Evolutionary conservation across 2,797 vertebrate genomes (phyloP).

Genomic region (Takifugu rubripes): DNA sequence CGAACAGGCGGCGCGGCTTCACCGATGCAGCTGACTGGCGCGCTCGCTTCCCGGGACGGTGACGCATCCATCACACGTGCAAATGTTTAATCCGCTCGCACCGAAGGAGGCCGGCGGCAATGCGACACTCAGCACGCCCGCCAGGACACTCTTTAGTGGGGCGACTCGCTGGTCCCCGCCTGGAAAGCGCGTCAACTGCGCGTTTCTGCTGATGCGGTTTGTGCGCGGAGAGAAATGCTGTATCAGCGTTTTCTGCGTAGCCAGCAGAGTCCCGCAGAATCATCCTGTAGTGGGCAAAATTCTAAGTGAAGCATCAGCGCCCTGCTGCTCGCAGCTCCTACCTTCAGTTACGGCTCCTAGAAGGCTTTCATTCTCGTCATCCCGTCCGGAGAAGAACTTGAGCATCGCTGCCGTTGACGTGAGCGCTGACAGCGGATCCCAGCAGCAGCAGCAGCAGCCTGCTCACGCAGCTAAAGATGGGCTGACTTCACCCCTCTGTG

Average conservation of each 20-base stretch:
- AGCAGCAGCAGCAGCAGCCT: conserved; percentile 26
- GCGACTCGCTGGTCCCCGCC: not conserved
- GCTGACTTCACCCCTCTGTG: conserved; percentile 45
- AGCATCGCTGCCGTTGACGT: conserved; percentile 65
- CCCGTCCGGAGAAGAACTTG: conserved; percentile 74
- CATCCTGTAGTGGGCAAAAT: not conserved
- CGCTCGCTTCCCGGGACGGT: conserved; percentile 52
- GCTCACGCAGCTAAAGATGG: conserved; percentile 41
- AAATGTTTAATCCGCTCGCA: conserved; percentile 48
- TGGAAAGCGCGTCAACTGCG: not conserved
- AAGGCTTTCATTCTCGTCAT: conserved; percentile 75
- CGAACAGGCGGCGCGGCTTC: conserved; percentile 1
- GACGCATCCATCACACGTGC: conserved; percentile 62
- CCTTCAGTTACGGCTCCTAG: conserved; percentile 68
- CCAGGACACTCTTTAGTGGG: conserved; percentile 8
- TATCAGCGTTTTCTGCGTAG: conserved; percentile 53
- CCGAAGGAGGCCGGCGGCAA: conserved; percentile 58
- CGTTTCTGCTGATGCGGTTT: conserved; percentile 35
- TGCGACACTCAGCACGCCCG: conserved; percentile 63
- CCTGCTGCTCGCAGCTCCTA: conserved; percentile 31
- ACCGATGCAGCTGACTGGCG: conserved; percentile 23
- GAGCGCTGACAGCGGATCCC: conserved; percentile 7
- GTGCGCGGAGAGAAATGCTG: conserved; percentile 46
- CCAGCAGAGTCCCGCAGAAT: conserved; percentile 31
- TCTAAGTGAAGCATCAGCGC: conserved; percentile 5